phyloP scores from a whole-genome alignment of 2,113 vertebrate genomes.

The Patagioenas fasciata region DNA sequence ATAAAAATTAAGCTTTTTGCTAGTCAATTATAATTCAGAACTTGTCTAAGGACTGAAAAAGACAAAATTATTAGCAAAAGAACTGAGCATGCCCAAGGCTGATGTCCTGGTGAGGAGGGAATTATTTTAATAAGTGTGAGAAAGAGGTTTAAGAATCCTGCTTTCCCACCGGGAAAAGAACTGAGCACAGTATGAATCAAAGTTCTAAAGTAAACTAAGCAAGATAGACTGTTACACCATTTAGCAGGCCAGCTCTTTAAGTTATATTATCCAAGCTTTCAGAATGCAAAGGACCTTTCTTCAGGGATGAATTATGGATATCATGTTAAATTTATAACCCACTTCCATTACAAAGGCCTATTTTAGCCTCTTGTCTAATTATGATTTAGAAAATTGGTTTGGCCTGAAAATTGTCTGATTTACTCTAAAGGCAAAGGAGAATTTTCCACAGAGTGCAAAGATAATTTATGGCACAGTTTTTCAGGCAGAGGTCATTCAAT shows the following conservation, averaged over 20 bases:
- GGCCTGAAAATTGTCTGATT: conserved; percentile 62
- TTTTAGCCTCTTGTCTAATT: conserved; percentile 66
- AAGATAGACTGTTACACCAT: conserved; percentile 66
- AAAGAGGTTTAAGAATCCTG: conserved; percentile 66
- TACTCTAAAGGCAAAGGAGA: conserved; percentile 65
- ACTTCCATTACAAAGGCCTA: conserved; percentile 59
- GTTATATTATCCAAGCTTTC: conserved; percentile 67
- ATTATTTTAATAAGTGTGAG: conserved; percentile 74
- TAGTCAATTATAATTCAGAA: conserved; percentile 54
- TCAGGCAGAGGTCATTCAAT: conserved; percentile 59
- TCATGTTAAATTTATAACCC: conserved; percentile 67
- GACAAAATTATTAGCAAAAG: conserved; percentile 67
- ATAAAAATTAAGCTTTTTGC: conserved; percentile 30
- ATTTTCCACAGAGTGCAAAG: conserved; percentile 59
- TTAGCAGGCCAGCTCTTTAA: conserved; percentile 62
- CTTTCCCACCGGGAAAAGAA: conserved; percentile 70
- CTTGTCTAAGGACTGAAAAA: conserved; percentile 37
- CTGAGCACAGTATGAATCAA: conserved; percentile 70
- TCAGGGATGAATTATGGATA: conserved; percentile 66
- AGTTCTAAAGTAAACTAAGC: conserved; percentile 73
- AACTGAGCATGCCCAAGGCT: conserved; percentile 66
- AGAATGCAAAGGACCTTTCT: conserved; percentile 64
- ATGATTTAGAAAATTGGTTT: conserved; percentile 70
- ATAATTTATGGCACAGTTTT: conserved; percentile 62
- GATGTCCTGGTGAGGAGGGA: conserved; percentile 67